Evolutionary conservation across 2,797 vertebrate species (phyloP).

Genomic region (Eospalax fontanierii): DNA sequence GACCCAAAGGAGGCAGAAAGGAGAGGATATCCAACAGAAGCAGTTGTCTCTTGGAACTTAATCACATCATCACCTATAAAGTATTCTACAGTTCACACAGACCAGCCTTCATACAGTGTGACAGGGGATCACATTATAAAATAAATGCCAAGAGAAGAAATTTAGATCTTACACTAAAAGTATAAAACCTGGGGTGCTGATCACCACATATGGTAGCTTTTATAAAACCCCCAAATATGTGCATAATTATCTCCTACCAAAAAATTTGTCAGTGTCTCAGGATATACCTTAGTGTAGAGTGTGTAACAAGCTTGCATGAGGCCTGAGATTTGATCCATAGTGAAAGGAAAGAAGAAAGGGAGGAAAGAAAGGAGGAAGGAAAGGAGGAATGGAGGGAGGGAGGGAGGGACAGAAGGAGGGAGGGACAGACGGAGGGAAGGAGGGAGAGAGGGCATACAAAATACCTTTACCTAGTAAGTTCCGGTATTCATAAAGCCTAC

Average conservation of each 20-base stretch:
- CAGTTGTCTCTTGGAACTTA: neutral
- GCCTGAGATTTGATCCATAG: neutral
- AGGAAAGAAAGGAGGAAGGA: too few species aligned
- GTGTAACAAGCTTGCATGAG: neutral
- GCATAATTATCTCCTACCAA: neutral
- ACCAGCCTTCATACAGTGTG: neutral
- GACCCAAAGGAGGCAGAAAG: neutral
- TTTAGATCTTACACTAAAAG: constrained; percentile 37
- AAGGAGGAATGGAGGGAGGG: neutral
- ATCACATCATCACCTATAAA: neutral
- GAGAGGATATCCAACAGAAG: neutral
- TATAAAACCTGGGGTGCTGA: neutral
- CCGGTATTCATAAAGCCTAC: neutral
- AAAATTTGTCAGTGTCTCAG: neutral
- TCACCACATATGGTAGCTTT: neutral
- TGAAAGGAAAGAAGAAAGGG: neutral
- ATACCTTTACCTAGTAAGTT: neutral
- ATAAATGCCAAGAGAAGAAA: neutral
- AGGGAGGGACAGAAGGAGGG: neutral
- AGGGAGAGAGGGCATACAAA: too few species aligned
- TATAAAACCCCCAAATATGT: constrained; percentile 1
- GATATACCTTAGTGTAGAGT: neutral
- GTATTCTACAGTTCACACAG: neutral
- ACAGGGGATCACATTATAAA: neutral
- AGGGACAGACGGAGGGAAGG: too few species aligned